Percentiles rank a stretch among this genome's conserved stretches.
phyloP scores from a whole-genome alignment of 2,888 invertebrate species.

The Leucophenga montana region DNA sequence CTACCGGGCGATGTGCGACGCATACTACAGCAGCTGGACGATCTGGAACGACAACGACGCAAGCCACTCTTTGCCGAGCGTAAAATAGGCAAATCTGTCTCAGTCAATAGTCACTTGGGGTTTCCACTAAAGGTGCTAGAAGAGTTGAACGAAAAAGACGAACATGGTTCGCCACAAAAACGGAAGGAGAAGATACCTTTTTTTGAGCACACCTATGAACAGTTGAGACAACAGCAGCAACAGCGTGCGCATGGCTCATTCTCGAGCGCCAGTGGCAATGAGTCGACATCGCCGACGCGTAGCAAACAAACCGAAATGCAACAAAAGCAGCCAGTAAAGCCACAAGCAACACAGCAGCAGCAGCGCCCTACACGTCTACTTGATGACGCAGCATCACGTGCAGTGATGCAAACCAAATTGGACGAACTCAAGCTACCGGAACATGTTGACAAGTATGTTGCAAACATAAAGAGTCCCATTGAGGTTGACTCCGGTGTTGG shows the following conservation, averaged over 20 bases:
- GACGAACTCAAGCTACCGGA: conserved; percentile 69
- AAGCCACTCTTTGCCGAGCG: conserved; percentile 71
- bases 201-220: conserved; percentile 81
- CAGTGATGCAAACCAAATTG: conserved; percentile 59
- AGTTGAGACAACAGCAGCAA: conserved; percentile 78
- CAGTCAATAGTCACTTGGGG: conserved; percentile 73
- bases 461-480: conserved; percentile 69
- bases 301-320: conserved; percentile 17
- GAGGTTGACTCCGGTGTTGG: conserved; percentile 79
- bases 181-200: conserved; percentile 75
- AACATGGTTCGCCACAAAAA: conserved; percentile 73
- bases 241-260: conserved; percentile 34
- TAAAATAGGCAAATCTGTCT: conserved; percentile 73
- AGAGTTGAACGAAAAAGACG: conserved; percentile 73
- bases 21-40: conserved; percentile 79
- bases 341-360: conserved; percentile 56
- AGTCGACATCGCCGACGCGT: conserved; percentile 39
- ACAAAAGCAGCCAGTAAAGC: conserved; percentile 59
- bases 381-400: conserved; percentile 54
- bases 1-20: conserved; percentile 83
- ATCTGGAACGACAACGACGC: conserved; percentile 73
- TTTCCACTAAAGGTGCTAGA: conserved; percentile 73
- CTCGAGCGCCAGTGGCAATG: conserved; percentile 13
- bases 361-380: conserved; percentile 69
- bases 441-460: conserved; percentile 68